Evolutionary conservation across 2,888 invertebrate species (phyloP), one percentile per base, ranked within the genome.

Genomic region (Orchesella flavescens): DNA sequence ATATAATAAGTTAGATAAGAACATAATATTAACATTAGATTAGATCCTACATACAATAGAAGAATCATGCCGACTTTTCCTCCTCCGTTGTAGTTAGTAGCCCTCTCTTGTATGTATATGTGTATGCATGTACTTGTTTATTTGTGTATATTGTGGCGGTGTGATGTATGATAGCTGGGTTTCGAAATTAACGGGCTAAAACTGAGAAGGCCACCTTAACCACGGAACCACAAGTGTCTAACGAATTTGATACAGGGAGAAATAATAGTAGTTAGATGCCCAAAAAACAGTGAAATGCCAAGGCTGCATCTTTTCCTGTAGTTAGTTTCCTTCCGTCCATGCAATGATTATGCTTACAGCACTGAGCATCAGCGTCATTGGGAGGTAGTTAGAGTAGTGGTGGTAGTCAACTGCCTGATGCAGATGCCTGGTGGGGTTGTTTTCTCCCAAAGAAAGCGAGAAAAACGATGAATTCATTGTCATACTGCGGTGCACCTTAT

Each of bases 401-500:
- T 68, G 44, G 53, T 49, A 77, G 69, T 69, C 77, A 69, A 77
- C 59, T 77, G 77, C 69, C 77, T 77, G 24, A 59, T 77, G 77
- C 77, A 77, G 77, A 77, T 77, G 34, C 34, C 69, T 77, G 44
- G 65, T 43, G 65, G 53, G 75, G 53, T 59, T 75, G 43, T 55
- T 68, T 66, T 66, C 63, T 76, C 55, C n/a, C 49, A 49, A 49
- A 59, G 68, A 76, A 76, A 49, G 77, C 55, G 57, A 46, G 61
- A 77, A 59, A 61, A 55, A 23, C 24, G 69, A 77, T 69, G 68
- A 68, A 77, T 68, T 77, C 77, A 77, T 77, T 77, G 77, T 77
- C 77, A 68, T 72, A 61, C 61, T 82, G 84, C 71, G 84, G 84
- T 84, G 78, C 78, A 82, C 84, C 82, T 82, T 84, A 82, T 84